Percentiles rank a stretch among this genome's conserved stretches.
phyloP scores from a whole-genome alignment of 2,888 invertebrate species.

The Pseudoips prasinana region DNA sequence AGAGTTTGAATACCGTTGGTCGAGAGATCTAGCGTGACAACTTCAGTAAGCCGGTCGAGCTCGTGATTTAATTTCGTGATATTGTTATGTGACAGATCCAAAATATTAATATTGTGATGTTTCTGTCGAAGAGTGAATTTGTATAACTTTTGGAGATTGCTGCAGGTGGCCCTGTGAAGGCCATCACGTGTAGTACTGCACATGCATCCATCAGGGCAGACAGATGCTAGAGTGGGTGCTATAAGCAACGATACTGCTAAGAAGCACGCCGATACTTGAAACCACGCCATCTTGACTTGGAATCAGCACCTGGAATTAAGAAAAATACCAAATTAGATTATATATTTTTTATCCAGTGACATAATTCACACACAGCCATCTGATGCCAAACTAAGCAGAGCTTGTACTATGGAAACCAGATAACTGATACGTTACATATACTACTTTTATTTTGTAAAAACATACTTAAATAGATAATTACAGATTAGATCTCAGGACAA shows the following conservation, averaged over 20 bases:
- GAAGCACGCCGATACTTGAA: constrained; percentile 48
- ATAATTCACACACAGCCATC: too few species aligned
- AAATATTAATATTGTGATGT: constrained; percentile 77
- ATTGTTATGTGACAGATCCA: constrained; percentile 85
- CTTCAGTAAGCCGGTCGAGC: constrained; percentile 81
- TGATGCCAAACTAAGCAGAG: too few species aligned
- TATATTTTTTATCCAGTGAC: too few species aligned
- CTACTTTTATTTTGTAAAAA: too few species aligned
- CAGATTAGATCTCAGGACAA: too few species aligned
- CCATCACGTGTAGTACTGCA: constrained; percentile 85
- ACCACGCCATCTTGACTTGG: constrained; percentile 58
- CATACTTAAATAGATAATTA: too few species aligned
- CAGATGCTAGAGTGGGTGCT: constrained; percentile 51
- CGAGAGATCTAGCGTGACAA: constrained; percentile 84
- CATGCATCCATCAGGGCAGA: constrained; percentile 78
- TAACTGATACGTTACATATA: too few species aligned
- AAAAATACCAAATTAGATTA: constrained; percentile 9
- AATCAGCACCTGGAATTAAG: constrained; percentile 66
- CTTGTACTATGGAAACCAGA: too few species aligned
- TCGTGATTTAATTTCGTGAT: constrained; percentile 81
- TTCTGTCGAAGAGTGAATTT: constrained; percentile 78
- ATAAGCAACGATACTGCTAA: constrained; percentile 55
- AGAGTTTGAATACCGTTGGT: constrained; percentile 82
- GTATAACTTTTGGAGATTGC: constrained; percentile 88
- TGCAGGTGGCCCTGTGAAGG: constrained; percentile 85